Evolutionary conservation across 2,113 vertebrate genomes (phyloP).

Genomic region (Melanostigma gelatinosum): DNA sequence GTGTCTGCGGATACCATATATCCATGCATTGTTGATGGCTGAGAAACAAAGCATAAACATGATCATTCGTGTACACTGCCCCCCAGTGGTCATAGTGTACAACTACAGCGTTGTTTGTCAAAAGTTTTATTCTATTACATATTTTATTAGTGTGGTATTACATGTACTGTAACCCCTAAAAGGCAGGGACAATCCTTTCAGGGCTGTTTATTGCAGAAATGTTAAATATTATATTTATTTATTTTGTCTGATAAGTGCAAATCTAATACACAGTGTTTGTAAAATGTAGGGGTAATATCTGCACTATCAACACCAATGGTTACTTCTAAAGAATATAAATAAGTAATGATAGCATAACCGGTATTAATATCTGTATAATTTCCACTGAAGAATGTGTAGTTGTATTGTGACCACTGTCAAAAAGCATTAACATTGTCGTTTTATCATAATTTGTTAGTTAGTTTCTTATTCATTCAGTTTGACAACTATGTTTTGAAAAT

Average conservation of each 20-base stretch:
- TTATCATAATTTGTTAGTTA: not conserved
- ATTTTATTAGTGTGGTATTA: not conserved
- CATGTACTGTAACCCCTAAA: not conserved
- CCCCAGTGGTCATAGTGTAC: not conserved
- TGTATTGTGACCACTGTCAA: not conserved
- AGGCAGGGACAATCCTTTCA: not conserved
- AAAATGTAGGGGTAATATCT: not conserved
- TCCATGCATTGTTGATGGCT: not conserved
- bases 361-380: not conserved
- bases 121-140: not conserved
- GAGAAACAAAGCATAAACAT: not conserved
- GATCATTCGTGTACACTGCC: not conserved
- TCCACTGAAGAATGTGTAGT: not conserved
- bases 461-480: not conserved
- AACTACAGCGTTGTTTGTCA: not conserved
- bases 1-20: not conserved
- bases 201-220: not conserved
- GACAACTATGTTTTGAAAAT: slow-evolving; percentile 2
- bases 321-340: not conserved
- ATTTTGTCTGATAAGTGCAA: not conserved
- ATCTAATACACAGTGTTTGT: not conserved
- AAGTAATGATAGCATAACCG: not conserved
- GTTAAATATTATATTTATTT: not conserved
- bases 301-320: not conserved
- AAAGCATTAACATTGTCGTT: not conserved